A percentile compares a stretch with the other conserved stretches of the same genome.
phyloP scores from a whole-genome alignment of 2,888 invertebrate genomes.

The Sepiola atlantica region DNA sequence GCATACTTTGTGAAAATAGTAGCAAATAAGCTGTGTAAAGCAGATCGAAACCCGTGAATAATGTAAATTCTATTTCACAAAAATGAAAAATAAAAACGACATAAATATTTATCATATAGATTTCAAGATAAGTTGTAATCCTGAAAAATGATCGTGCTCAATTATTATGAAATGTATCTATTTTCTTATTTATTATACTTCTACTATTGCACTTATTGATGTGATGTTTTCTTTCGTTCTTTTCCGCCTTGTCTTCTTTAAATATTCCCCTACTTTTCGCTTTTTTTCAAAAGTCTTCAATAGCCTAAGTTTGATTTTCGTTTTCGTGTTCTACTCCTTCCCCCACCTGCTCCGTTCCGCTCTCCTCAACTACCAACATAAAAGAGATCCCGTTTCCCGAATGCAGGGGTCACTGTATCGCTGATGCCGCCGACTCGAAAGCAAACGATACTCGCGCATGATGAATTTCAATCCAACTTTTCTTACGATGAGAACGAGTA shows the following conservation, averaged over 20 bases:
- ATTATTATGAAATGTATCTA: no score
- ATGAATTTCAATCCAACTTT: not conserved
- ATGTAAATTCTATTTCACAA: no score
- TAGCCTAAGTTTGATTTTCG: no score
- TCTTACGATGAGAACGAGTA: not conserved
- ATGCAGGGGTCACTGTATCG: not conserved
- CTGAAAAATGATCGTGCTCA: no score
- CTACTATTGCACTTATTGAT: no score
- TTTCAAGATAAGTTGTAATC: no score
- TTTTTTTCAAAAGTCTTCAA: not conserved
- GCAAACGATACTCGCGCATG: not conserved
- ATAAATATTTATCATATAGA: no score
- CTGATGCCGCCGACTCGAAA: not conserved
- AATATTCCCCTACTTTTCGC: not conserved
- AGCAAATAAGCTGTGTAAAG: no score
- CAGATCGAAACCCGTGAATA: no score
- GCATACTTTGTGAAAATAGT: no score
- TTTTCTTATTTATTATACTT: no score
- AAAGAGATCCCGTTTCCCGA: not conserved
- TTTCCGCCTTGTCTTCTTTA: not conserved
- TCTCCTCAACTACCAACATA: not conserved
- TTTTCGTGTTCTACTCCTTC: not conserved
- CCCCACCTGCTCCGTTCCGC: not conserved
- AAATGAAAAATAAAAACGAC: no score
- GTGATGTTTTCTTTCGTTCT: not conserved